Conservation (phyloP, 1,140 invertebrate species). For the Ericerus pela region DNA sequence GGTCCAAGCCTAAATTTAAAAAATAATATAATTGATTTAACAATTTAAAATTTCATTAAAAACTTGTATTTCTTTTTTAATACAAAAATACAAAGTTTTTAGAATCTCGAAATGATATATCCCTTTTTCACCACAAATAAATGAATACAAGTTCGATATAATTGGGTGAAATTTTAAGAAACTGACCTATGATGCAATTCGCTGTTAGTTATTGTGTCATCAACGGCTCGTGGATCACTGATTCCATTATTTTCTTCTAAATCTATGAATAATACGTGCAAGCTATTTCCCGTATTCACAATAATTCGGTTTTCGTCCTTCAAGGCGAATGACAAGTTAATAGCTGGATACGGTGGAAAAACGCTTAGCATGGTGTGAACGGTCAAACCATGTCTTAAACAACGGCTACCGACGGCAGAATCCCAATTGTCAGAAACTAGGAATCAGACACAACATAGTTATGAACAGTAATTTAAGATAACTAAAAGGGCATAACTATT, state of each 20-base stretch:
- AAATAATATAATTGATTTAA: too few relatives aligned
- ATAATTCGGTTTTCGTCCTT: constrained; percentile 47
- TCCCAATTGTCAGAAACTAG: constrained; percentile 45
- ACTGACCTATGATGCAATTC: constrained; percentile 17
- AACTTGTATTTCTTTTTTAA: too few relatives aligned
- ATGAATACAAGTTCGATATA: too few relatives aligned
- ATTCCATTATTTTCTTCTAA: constrained; percentile 29
- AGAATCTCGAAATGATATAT: too few relatives aligned
- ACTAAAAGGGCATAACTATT: constrained; percentile 1
- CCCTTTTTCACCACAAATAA: too few relatives aligned
- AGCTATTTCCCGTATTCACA: constrained; percentile 54
- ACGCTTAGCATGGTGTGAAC: constrained; percentile 51
- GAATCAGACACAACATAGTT: too few relatives aligned
- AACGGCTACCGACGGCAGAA: constrained; percentile 39
- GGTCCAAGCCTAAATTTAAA: neutral
- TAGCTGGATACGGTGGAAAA: constrained; percentile 49
- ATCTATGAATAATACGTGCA: constrained; percentile 43
- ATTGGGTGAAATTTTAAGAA: too few relatives aligned
- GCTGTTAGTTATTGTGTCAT: constrained; percentile 15
- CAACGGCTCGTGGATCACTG: neutral
- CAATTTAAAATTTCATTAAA: too few relatives aligned
- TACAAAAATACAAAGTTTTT: too few relatives aligned
- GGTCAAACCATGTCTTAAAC: constrained; percentile 48
- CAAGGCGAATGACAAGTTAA: constrained; percentile 42
- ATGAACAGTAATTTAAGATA: constrained; percentile 19